Evolutionary conservation across 2,888 invertebrate genomes (phyloP), one percentile per base, ranked within the genome.

Genomic region (Lamellibrachia satsuma): DNA sequence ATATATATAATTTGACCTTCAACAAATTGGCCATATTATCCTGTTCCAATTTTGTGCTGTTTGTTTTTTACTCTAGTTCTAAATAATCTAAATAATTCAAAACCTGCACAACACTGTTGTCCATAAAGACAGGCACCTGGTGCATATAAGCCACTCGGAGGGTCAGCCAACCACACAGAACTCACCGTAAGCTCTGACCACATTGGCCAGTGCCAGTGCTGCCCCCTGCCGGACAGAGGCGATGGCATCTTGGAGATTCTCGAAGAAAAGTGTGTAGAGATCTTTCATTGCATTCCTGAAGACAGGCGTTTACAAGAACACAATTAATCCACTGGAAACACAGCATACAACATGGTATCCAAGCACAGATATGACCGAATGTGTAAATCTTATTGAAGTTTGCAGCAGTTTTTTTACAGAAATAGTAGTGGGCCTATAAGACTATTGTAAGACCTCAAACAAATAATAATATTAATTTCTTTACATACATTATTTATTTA

Each of bases 151-250:
- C 15, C 22, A 75, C 15, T 75, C 15, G 22, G 22, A 75, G 75
- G 15, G 15, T 75, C 15, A 75, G 22, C 15, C 75, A 22, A 75
- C 75, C 7, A 55, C 22, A 75, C 75, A 75, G 75, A 75, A 75
- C 94, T 94, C 93, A 96, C 96, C 96, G 94, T 96, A 96, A 52
- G 96, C 96, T 91, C 95, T 94, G 90, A 97, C 97, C 57, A 97
- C 96, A 95, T 96, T 97, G 57, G 96, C 96, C 52, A 97, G 94
- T 8, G 97, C 96, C 9, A 96, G 95, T 9, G 97, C 97, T n/a
- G 97, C 97, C n/a, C 97, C 97, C 95, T 97, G 97, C 51, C 97
- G 95, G 6, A 97, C 97, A 11, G 97, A 97, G 2, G 97, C 96
- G 92, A 97, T 97, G 92, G 96, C 97, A 95, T 97, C 97, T 94